phyloP scores from a whole-genome alignment of 2,888 invertebrate species.

The Exephanes ischioxanthus region DNA sequence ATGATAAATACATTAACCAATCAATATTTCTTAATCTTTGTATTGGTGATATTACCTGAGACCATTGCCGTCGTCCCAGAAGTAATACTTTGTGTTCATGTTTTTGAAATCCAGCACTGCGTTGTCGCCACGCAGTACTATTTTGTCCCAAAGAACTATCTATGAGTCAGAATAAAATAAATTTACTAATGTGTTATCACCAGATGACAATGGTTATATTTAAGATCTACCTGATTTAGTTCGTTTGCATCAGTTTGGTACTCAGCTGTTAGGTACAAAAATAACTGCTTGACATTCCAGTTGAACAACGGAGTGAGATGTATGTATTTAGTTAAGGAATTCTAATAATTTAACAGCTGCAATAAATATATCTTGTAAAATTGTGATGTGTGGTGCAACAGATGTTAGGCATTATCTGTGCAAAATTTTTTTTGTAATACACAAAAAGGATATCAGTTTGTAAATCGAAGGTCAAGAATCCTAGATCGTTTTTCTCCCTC shows the following conservation, averaged over 20 bases:
- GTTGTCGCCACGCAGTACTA: slow-evolving; percentile 97
- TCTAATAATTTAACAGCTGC: neutral
- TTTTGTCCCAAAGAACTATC: slow-evolving; percentile 99
- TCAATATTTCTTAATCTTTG: slow-evolving; percentile 81
- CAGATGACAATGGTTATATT: slow-evolving; percentile 5
- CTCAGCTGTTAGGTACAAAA: slow-evolving; percentile 98
- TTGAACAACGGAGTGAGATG: slow-evolving; percentile 96
- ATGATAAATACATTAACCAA: slow-evolving; percentile 85
- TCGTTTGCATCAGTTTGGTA: slow-evolving; percentile 95
- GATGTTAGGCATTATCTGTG: neutral
- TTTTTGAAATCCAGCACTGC: slow-evolving; percentile 96
- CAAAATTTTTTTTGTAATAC: neutral
- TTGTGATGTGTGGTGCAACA: neutral
- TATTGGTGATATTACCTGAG: slow-evolving; percentile 89
- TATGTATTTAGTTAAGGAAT: slow-evolving; percentile 77
- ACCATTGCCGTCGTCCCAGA: slow-evolving; percentile 99
- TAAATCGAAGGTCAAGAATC: slow-evolving; percentile 97
- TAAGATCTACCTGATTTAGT: slow-evolving; percentile 90
- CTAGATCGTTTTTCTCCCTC: slow-evolving; percentile 97
- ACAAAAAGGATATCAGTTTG: slow-evolving; percentile 91
- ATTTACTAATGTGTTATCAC: slow-evolving; percentile 12
- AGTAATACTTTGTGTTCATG: slow-evolving; percentile 99
- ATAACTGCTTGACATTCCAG: slow-evolving; percentile 99
- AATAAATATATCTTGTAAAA: neutral
- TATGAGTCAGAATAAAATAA: slow-evolving; percentile 75